Evolutionary conservation across 1,140 invertebrate genomes (phyloP), one percentile per base, ranked within the genome.

Genomic region (Epicauta chinensis): DNA sequence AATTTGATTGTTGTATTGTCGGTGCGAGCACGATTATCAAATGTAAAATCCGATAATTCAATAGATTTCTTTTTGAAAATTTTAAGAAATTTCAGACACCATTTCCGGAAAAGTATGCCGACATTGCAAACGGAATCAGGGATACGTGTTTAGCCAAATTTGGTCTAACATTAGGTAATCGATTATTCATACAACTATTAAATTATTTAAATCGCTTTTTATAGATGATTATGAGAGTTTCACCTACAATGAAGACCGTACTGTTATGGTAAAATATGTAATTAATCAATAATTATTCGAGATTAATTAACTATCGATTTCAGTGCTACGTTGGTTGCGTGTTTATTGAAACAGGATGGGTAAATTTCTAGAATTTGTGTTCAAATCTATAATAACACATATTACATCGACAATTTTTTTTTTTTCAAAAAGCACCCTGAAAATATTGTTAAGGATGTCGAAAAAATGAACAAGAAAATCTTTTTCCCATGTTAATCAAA

Each of bases 321-420:
- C 9, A 52, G 50, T 53, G 51, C 17, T 53, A 44, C 31, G 40
- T 46, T 35, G 39, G 23, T 17, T 53, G 51, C 14, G 11, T 53
- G 2, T 39, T 45, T 16, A 32, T 39, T 29, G 36, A 46, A 46
- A n/a, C 29, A 2, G 30, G 23, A 15, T 53, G 51, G 51, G 51
- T 53, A 53, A 34, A 36, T n/a, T n/a, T n/a, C n/a, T n/a, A n/a
- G n/a, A n/a, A n/a, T n/a, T n/a, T n/a, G n/a, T n/a, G n/a, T n/a
- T n/a, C n/a, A n/a, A n/a, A n/a, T n/a, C n/a, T n/a, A n/a, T n/a
- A n/a, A n/a, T n/a, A n/a, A n/a, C n/a, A n/a, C n/a, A n/a, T n/a
- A n/a, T n/a, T n/a, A n/a, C n/a, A n/a, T n/a, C n/a, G n/a, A n/a
- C n/a, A n/a, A n/a, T n/a, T n/a, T n/a, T n/a, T n/a, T n/a, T n/a